Base-by-base conservation (phyloP, 2,888 invertebrate genomes). In the Autographa gamma region DNA sequence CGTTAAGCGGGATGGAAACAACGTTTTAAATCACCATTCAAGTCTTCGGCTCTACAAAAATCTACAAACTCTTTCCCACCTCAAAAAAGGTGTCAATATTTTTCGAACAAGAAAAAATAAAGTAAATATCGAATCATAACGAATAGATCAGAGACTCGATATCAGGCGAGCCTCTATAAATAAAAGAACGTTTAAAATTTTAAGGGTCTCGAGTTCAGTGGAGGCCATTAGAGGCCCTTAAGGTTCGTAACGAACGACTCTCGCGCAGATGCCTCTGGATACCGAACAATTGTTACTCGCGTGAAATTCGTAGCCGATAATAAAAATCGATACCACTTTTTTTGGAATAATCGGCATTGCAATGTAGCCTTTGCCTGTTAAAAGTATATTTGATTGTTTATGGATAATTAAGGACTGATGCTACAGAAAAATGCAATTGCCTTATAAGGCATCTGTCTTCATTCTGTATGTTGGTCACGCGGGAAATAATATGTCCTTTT, bases 181-280 rank as follows among this genome's bases (percentile, higher is more conserved):
- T 94, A 94, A 95, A 92, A 91, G 89, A 89, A 88, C 83, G 90
- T 91, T 93, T 93, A 93, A 95, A 94, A 93, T 93, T 95, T 94
- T 93, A 94, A 95, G 93, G 94, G 92, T 85, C 92, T 86, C 85
- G 87, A 88, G 89, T 87, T 86, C 88, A 85, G 88, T 82, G 87
- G 89, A 83, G 87, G 90, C 95, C 91, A 94, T 95, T 95, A 95
- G 92, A 91, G 95, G 85, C 94, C 94, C 94, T 94, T 94, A 94
- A 92, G 89, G 91, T 59, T 72, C 83, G 88, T 91, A 92, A 91
- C 91, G 90, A 92, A 91, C 89, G 92, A 88, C 86, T 86, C 88
- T 84, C 88, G 78, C 82, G 78, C 86, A 92, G 93, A 93, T 93
- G 91, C 91, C 87, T 88, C 82, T 86, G 86, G 89, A 92, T 92